Evolutionary conservation across 2,113 vertebrate genomes (phyloP).

Genomic region (Tauraco erythrolophus): DNA sequence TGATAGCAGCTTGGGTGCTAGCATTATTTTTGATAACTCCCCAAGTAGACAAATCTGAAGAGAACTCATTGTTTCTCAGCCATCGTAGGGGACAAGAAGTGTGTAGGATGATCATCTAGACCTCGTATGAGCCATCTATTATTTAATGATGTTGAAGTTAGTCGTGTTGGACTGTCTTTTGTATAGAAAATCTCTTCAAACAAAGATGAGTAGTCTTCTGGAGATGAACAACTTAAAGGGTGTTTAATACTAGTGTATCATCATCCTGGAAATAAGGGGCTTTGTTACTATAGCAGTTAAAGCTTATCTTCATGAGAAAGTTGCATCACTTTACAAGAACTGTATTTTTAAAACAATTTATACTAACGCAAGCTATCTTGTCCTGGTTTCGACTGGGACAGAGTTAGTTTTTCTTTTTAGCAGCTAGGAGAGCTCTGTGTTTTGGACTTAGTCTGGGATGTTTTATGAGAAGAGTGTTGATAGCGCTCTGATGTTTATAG

Average conservation of each 20-base stretch:
- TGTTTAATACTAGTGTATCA: not conserved
- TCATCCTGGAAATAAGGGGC: not conserved
- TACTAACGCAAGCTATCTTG: not conserved
- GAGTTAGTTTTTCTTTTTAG: too few relatives aligned
- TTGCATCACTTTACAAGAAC: not conserved
- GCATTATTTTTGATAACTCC: not conserved
- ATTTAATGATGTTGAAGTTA: not conserved
- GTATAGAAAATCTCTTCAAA: not conserved
- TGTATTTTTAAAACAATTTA: not conserved
- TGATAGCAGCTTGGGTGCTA: not conserved
- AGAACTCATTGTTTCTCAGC: not conserved
- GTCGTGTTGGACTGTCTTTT: rapidly evolving
- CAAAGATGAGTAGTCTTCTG: not conserved
- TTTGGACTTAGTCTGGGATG: too few relatives aligned
- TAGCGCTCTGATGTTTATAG: too few relatives aligned
- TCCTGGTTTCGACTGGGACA: too few relatives aligned
- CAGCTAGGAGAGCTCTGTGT: too few relatives aligned
- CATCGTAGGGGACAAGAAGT: not conserved
- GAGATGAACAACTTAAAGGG: not conserved
- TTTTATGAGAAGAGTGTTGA: too few relatives aligned
- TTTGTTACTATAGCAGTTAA: not conserved
- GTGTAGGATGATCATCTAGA: not conserved
- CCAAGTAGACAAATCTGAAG: not conserved
- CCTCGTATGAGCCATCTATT: not conserved
- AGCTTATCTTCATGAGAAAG: not conserved